phyloP scores from a whole-genome alignment of 2,113 vertebrate species.

The Riparia riparia region DNA sequence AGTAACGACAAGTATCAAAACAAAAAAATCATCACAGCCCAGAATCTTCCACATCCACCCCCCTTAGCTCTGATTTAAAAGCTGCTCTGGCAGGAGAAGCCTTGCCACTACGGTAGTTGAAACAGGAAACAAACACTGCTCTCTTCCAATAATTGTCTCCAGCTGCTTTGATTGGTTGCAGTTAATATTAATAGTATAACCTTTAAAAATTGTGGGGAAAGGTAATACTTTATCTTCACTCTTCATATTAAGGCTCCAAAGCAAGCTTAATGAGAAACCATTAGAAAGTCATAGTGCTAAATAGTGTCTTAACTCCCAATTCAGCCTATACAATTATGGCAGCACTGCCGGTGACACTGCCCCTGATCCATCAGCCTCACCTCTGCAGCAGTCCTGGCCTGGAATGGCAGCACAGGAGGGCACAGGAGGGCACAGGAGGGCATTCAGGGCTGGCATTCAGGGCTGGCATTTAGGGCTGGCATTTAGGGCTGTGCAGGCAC shows the following conservation, averaged over 20 bases:
- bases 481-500: not conserved
- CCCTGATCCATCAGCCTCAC: not conserved
- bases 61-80: constrained; percentile 56
- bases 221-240: constrained; percentile 67
- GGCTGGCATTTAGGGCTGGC: not conserved
- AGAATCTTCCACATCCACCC: not conserved
- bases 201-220: constrained; percentile 66
- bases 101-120: constrained; percentile 21
- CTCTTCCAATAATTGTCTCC: constrained; percentile 64
- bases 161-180: constrained; percentile 70
- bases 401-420: not conserved
- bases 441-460: not conserved
- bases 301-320: constrained; percentile 57
- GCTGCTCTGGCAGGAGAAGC: constrained; percentile 24
- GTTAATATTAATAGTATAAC: constrained; percentile 73
- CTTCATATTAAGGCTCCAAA: constrained; percentile 60
- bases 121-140: constrained; percentile 66
- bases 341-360: constrained; percentile 24
- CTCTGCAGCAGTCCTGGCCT: not conserved
- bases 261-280: constrained; percentile 65
- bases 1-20: constrained; percentile 17
- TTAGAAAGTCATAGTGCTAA: constrained; percentile 72
- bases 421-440: not conserved
- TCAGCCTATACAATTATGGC: constrained; percentile 51
- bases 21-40: not conserved